These are phyloP conservation scores for Buphagus erythrorhynchus DNA, from an alignment of 2,797 vertebrate species.

Conservation along the genomic window DNA sequence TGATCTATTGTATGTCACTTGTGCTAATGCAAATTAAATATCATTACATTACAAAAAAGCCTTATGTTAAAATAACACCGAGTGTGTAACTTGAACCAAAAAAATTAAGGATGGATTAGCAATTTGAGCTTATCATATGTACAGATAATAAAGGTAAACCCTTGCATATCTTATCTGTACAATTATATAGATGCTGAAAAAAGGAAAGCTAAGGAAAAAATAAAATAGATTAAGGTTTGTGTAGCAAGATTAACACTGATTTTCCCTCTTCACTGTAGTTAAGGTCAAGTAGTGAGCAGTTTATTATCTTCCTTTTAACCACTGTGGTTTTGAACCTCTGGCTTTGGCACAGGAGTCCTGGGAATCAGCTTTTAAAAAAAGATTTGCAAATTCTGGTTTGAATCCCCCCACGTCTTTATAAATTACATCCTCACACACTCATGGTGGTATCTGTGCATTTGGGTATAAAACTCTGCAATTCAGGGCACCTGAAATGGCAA, in stretches of 20 bases:
- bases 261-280: neutral
- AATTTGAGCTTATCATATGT: neutral
- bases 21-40: conserved; percentile 84
- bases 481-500: neutral
- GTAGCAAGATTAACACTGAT: conserved; percentile 19
- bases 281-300: conserved; percentile 21
- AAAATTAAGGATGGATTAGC: conserved; percentile 51
- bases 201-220: conserved; percentile 28
- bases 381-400: neutral
- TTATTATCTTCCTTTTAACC: conserved; percentile 21
- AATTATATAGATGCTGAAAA: neutral
- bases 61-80: conserved; percentile 80
- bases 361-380: neutral
- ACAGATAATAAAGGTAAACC: conserved; percentile 8
- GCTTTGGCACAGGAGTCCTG: neutral
- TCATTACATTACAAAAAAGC: conserved; percentile 79
- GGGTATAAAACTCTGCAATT: neutral
- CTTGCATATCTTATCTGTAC: neutral
- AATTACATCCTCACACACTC: neutral
- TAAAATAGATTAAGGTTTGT: neutral
- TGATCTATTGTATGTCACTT: conserved; percentile 85
- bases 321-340: neutral
- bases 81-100: conserved; percentile 60
- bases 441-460: rapidly evolving
- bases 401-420: neutral